Conservation (phyloP, 1,140 invertebrate genomes). For the Sminthurides bifidus region DNA sequence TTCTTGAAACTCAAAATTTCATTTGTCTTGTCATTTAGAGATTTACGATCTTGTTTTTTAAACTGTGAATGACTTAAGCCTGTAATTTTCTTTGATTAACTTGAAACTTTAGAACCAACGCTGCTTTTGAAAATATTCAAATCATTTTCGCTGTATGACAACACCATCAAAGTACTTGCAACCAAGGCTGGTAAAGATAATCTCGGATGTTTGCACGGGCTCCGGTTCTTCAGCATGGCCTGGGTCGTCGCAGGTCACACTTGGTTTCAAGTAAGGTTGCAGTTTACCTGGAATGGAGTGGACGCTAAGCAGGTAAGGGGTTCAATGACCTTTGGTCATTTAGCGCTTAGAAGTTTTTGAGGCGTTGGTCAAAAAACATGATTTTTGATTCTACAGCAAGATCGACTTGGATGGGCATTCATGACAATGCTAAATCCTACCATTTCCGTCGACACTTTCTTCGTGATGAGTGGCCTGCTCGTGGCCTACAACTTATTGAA, state of each 20-base stretch:
- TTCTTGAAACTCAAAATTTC: too few species aligned
- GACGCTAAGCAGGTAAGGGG: slow-evolving; percentile 7
- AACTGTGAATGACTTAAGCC: neutral
- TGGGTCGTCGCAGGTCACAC: slow-evolving; percentile 44
- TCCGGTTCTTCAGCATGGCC: slow-evolving; percentile 40
- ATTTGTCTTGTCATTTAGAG: neutral
- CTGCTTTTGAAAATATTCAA: slow-evolving; percentile 4
- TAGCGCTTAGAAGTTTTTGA: too few species aligned
- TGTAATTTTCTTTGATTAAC: neutral
- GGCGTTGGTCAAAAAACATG: too few species aligned
- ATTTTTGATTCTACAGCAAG: too few species aligned
- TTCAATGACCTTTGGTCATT: too few species aligned
- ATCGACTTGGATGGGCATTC: slow-evolving; percentile 30
- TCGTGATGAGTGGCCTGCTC: slow-evolving; percentile 43
- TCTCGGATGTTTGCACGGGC: slow-evolving; percentile 34
- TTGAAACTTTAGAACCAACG: neutral
- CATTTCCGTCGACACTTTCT: slow-evolving; percentile 46
- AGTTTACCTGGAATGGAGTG: slow-evolving; percentile 2
- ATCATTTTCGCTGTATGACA: slow-evolving; percentile 36
- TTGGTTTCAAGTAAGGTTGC: slow-evolving; percentile 11
- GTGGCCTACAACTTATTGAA: slow-evolving; percentile 47
- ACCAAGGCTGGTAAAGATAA: slow-evolving; percentile 24
- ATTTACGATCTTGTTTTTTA: neutral
- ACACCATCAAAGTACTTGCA: slow-evolving; percentile 36
- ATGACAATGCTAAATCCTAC: slow-evolving; percentile 30